Base-by-base conservation (phyloP, 2,797 vertebrate genomes). In the Hippoglossus hippoglossus region DNA sequence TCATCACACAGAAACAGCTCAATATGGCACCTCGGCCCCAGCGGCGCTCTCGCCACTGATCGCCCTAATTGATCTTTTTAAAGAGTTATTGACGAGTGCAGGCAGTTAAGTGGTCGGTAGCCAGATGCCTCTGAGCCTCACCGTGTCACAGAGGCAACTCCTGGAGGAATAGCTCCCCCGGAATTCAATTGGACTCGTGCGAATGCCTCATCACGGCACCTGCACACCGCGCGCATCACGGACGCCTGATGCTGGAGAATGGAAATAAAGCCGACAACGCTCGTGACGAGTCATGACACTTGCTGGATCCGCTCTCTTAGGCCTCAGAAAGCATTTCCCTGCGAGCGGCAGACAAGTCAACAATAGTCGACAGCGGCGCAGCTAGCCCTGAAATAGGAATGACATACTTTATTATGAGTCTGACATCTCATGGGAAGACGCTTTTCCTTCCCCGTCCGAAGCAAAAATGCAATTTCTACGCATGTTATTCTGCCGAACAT, bases 11-110 rank as follows among this genome's bases (percentile, higher is more conserved):
- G 75, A 78, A 84, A 78, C 79, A 49, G 82, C 73, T 90, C 91
- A 62, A 91, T 87, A 77, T 62, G 77, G 69, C 82, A 57, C 71
- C 82, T 73, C 67, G 16, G 76, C 72, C 84, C 87, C 81, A 4
- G 76, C 59, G 59, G 81, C 76, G 24, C 31, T 71, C 71, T 74
- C 58, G 2, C 73, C 86, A 77, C 86, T 84, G 84, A 90, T 89
- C 78, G 73, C 71, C 58, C 76, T 78, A 90, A 92, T 88, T 87
- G 90, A 91, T 91, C 86, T 83, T 84, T 87, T 88, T 83, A 91
- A 92, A 89, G 90, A 89, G 86, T 85, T 91, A 91, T 90, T 85
- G 88, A 91, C 67, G 73, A 84, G 78, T 7, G 60, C 60, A 50
- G 57, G 72, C 87, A 61, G 86, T 84, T 82, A 89, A 89, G 86